Conservation (phyloP, 37 sponge, comb jelly and placozoan species). For the Lycopodina hypogea region DNA sequence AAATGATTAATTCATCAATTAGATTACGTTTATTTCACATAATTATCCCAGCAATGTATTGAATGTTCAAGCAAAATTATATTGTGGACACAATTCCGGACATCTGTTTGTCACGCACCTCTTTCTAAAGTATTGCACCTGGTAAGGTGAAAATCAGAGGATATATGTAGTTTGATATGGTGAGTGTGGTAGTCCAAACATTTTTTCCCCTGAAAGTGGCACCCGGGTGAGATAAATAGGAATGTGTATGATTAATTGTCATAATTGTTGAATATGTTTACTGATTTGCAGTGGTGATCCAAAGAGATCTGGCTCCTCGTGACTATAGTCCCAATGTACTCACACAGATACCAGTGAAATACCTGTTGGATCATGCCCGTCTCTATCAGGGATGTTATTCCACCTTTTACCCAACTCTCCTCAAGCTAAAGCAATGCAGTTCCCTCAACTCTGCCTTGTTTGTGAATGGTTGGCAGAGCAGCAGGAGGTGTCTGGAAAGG, state of each 20-base stretch:
- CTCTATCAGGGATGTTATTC: constrained; percentile 39
- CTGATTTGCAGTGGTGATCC: constrained; percentile 30
- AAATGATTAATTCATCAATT: no score
- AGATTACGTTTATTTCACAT: no score
- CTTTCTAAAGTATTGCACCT: no score
- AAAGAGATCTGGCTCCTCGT: constrained; percentile 10
- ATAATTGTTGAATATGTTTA: not conserved
- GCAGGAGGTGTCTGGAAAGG: not conserved
- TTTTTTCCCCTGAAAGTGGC: no score
- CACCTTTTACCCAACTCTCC: constrained; percentile 68
- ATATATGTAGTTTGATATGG: no score
- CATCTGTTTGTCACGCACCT: no score
- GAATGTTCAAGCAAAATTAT: no score
- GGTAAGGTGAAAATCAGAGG: no score
- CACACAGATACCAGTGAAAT: constrained; percentile 57
- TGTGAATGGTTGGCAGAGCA: constrained; percentile 49
- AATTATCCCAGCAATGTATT: no score
- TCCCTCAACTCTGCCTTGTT: constrained; percentile 66
- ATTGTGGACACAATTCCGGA: no score
- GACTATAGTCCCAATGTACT: constrained; percentile 61
- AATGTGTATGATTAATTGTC: not conserved
- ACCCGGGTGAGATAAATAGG: no score
- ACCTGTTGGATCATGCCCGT: constrained; percentile 42
- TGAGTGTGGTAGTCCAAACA: no score
- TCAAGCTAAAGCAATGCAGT: constrained; percentile 62